Evolutionary conservation across 2,113 vertebrate species (phyloP).

Genomic region (Sciurus niger): DNA sequence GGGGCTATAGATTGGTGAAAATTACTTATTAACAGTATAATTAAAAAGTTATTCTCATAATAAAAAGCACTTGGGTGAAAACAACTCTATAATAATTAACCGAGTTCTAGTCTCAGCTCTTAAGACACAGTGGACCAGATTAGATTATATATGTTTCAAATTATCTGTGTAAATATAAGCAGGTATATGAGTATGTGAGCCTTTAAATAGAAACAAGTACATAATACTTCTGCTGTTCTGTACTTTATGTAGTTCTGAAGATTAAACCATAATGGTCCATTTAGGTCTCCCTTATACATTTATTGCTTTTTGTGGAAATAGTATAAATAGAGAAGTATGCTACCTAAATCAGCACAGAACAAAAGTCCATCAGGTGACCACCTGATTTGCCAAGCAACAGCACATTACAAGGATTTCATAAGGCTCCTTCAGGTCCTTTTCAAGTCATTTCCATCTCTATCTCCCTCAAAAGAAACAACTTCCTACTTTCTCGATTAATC

Average conservation of each 20-base stretch:
- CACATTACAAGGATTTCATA: neutral
- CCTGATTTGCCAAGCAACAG: neutral
- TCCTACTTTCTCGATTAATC: neutral
- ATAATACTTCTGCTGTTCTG: neutral
- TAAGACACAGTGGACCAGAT: neutral
- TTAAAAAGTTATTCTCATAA: slow-evolving; percentile 46
- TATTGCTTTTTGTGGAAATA: neutral
- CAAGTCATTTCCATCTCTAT: neutral
- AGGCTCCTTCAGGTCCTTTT: neutral
- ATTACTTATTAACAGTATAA: neutral
- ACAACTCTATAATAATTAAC: neutral
- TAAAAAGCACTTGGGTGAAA: slow-evolving; percentile 45
- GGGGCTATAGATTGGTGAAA: too few relatives aligned
- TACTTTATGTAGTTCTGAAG: slow-evolving; percentile 31
- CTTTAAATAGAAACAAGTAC: slow-evolving; percentile 3
- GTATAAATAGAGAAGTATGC: neutral
- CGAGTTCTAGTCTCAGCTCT: neutral
- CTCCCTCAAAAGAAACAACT: neutral
- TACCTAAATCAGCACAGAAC: neutral
- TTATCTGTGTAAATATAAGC: neutral
- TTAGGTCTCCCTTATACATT: slow-evolving; percentile 3
- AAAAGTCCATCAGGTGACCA: neutral
- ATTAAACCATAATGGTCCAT: neutral
- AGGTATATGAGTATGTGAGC: neutral
- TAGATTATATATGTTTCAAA: slow-evolving; percentile 41